phyloP scores from a whole-genome alignment of 1,140 invertebrate species.

The Eufriesea mexicana region DNA sequence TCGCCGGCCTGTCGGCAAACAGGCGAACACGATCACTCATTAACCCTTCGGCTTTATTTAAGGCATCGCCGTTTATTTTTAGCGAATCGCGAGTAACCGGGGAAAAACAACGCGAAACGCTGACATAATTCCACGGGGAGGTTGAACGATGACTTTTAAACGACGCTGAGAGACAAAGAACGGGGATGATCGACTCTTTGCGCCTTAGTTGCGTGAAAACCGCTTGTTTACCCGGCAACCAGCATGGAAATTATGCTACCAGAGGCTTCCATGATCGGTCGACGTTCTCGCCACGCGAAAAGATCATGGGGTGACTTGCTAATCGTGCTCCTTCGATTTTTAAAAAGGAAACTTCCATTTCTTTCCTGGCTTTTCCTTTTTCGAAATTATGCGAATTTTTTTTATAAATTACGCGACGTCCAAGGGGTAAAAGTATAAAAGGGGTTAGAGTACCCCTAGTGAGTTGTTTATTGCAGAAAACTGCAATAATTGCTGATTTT shows the following conservation, averaged over 20 bases:
- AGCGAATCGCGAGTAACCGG: not conserved
- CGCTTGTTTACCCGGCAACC: not conserved
- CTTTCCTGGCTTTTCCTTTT: too few relatives aligned
- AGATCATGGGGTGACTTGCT: not conserved
- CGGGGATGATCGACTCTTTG: not conserved
- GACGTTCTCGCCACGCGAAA: not conserved
- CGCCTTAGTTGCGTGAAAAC: not conserved
- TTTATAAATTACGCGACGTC: too few relatives aligned
- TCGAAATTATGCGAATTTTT: too few relatives aligned
- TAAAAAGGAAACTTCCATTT: too few relatives aligned
- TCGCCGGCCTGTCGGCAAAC: slow-evolving; percentile 23
- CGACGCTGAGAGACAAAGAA: not conserved
- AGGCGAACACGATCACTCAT: slow-evolving; percentile 36
- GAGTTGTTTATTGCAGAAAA: too few relatives aligned
- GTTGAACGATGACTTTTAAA: slow-evolving; percentile 10
- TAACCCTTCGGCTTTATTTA: slow-evolving; percentile 26
- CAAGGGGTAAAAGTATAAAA: too few relatives aligned
- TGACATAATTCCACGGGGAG: slow-evolving; percentile 17
- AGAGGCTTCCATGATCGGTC: not conserved
- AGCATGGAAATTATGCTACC: not conserved
- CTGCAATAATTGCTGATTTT: too few relatives aligned
- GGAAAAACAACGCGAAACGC: not conserved
- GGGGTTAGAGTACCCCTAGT: too few relatives aligned
- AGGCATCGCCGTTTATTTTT: slow-evolving; percentile 30
- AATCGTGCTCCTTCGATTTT: not conserved